phyloP scores from a whole-genome alignment of 1,140 invertebrate genomes.

The Anoplolepis gracilipes region DNA sequence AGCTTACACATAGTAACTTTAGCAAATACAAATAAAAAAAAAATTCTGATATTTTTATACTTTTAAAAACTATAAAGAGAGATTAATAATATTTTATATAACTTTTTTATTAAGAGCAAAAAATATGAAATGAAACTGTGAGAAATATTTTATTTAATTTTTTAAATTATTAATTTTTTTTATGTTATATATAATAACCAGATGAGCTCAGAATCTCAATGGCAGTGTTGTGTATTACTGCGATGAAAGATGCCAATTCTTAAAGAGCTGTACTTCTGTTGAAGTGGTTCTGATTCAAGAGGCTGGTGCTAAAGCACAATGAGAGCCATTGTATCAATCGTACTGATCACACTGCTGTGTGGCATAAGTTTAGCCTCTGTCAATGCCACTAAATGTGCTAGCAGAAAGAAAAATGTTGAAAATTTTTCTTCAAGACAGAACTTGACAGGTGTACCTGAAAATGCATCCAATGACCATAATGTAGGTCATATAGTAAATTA shows the following conservation, averaged over 20 bases:
- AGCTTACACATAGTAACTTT: not conserved
- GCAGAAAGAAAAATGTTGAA: slow-evolving; percentile 75
- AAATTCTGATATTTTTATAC: not conserved
- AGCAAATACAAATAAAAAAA: not conserved
- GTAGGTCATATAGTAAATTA: slow-evolving; percentile 70
- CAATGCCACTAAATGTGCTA: slow-evolving; percentile 79
- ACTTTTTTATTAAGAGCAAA: not conserved
- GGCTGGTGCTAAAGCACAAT: slow-evolving; percentile 74
- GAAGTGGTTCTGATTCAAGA: slow-evolving; percentile 76
- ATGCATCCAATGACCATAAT: slow-evolving; percentile 73
- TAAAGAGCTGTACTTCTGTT: slow-evolving; percentile 73
- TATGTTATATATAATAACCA: slow-evolving; percentile 56
- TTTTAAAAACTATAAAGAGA: slow-evolving; percentile 4
- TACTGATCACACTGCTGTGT: slow-evolving; percentile 70
- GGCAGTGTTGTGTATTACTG: slow-evolving; percentile 63
- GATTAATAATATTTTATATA: not conserved
- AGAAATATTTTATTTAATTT: not conserved
- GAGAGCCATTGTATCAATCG: slow-evolving; percentile 77
- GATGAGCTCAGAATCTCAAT: slow-evolving; percentile 70
- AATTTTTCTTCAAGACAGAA: slow-evolving; percentile 75
- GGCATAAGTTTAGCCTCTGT: slow-evolving; percentile 70
- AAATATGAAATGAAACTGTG: not conserved
- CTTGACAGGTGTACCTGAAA: slow-evolving; percentile 67
- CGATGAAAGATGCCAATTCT: slow-evolving; percentile 73
- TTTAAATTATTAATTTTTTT: slow-evolving; percentile 1